Evolutionary conservation across 2,113 vertebrate species (phyloP).

Genomic region (Tor tambroides): DNA sequence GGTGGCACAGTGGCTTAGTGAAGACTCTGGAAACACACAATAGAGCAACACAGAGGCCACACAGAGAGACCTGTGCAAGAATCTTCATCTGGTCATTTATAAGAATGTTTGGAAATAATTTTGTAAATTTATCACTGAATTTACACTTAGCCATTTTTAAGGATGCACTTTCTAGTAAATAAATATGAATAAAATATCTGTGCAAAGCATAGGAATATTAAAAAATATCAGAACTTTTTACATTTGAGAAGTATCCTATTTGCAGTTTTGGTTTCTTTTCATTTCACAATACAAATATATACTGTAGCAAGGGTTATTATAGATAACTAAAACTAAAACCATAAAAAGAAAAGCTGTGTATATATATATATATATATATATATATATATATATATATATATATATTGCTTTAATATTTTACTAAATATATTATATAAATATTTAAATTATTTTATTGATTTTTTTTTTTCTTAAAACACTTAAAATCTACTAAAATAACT

Average conservation of each 20-base stretch:
- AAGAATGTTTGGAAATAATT: neutral
- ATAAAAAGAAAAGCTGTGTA: too few relatives aligned
- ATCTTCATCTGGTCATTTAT: neutral
- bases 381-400: too few relatives aligned
- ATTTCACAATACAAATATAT: neutral
- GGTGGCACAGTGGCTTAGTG: conserved; percentile 72
- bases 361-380: too few relatives aligned
- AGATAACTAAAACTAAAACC: too few relatives aligned
- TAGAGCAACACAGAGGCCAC: neutral
- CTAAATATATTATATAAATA: too few relatives aligned
- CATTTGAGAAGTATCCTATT: neutral
- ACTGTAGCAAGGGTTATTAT: too few relatives aligned
- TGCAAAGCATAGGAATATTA: neutral
- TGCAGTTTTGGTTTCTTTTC: neutral
- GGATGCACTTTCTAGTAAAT: neutral
- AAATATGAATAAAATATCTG: neutral
- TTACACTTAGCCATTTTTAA: neutral
- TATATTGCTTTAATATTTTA: too few relatives aligned
- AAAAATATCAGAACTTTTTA: neutral
- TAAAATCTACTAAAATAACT: too few relatives aligned
- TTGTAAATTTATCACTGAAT: neutral
- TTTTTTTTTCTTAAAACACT: too few relatives aligned
- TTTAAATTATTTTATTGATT: too few relatives aligned
- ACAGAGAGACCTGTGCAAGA: neutral
- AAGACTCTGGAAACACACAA: conserved; percentile 25